phyloP scores from a whole-genome alignment of 2,888 invertebrate genomes.

The Torymus tubicola region DNA sequence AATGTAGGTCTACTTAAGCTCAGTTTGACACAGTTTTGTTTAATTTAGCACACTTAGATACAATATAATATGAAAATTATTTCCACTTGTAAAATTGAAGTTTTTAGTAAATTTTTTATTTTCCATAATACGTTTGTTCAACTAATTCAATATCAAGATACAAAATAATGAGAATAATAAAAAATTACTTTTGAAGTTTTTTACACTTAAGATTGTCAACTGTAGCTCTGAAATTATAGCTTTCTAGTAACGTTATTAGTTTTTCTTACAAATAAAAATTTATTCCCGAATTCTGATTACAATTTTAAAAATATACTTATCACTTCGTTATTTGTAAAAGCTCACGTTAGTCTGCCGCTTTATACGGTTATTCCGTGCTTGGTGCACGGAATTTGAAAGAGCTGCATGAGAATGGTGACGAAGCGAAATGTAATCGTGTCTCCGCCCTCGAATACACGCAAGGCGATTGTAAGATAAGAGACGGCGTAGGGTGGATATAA shows the following conservation, averaged over 20 bases:
- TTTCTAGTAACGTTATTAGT: constrained; percentile 32
- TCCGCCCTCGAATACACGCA: constrained; percentile 40
- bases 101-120: too few relatives aligned
- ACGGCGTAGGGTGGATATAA: constrained; percentile 40
- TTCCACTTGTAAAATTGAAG: too few relatives aligned
- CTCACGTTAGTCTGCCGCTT: constrained; percentile 13
- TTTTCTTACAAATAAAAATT: constrained; percentile 51
- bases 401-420: constrained; percentile 37
- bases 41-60: too few relatives aligned
- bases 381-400: background rate
- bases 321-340: constrained; percentile 53
- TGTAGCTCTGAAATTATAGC: too few relatives aligned
- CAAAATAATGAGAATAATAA: too few relatives aligned
- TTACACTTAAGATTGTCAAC: too few relatives aligned
- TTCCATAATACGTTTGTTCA: too few relatives aligned
- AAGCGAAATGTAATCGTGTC: constrained; percentile 55
- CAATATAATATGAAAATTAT: too few relatives aligned
- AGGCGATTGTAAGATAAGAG: constrained; percentile 31
- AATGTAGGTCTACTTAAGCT: too few relatives aligned
- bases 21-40: too few relatives aligned
- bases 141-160: too few relatives aligned
- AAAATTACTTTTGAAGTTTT: too few relatives aligned
- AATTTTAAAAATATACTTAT: constrained; percentile 51
- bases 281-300: constrained; percentile 8
- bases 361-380: constrained; percentile 10